phyloP scores from a whole-genome alignment of 2,797 vertebrate genomes.

The Tinamus major region DNA sequence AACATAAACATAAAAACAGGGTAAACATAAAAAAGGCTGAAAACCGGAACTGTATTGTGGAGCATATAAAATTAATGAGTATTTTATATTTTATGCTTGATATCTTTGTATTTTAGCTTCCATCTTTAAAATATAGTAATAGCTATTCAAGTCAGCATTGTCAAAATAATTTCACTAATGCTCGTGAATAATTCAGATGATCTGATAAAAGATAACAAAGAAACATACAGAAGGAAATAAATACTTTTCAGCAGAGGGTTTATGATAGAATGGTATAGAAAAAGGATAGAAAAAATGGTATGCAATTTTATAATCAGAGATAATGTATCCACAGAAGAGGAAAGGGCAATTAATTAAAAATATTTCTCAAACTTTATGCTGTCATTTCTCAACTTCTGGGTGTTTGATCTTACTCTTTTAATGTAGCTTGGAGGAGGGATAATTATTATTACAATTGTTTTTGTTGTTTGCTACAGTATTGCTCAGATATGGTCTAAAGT shows the following conservation, averaged over 20 bases:
- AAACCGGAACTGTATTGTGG: not conserved
- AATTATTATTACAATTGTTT: not conserved
- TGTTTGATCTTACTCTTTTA: not conserved
- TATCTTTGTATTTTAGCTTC: not conserved
- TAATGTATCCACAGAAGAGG: not conserved
- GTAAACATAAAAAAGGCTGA: not conserved
- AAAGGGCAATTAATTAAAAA: not conserved
- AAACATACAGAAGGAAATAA: not conserved
- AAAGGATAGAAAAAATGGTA: not conserved
- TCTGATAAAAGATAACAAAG: not conserved
- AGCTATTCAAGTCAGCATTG: not conserved
- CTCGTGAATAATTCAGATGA: not conserved
- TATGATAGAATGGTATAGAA: not conserved
- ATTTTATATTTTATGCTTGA: not conserved
- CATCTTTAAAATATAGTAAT: not conserved
- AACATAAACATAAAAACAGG: not conserved
- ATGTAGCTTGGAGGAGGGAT: not conserved
- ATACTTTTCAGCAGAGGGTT: not conserved
- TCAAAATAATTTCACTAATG: slow-evolving; percentile 4
- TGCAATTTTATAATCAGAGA: not conserved
- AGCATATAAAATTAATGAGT: not conserved
- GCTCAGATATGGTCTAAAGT: not conserved
- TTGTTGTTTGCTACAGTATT: not conserved
- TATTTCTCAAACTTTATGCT: not conserved
- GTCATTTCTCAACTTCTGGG: not conserved